Evolutionary conservation across 1,140 invertebrate species (phyloP).

Genomic region (Oncopodura yosiiana): DNA sequence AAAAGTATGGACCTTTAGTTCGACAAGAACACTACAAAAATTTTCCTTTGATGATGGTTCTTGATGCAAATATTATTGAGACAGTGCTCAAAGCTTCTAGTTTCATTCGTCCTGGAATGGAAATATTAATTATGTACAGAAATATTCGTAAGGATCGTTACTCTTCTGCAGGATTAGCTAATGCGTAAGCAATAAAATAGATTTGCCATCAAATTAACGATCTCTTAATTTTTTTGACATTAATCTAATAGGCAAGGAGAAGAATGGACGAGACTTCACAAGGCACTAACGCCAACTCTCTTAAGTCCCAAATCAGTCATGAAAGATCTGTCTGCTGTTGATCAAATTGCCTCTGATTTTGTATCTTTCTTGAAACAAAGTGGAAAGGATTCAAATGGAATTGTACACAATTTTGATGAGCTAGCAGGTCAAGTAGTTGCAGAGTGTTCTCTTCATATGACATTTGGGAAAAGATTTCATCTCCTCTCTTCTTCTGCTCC

Average conservation of each 20-base stretch:
- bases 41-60: conserved; percentile 61
- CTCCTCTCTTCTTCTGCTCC: too few relatives aligned
- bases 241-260: conserved; percentile 56
- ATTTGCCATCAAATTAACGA: neutral
- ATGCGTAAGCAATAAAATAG: conserved; percentile 54
- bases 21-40: conserved; percentile 66
- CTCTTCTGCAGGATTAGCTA: conserved; percentile 64
- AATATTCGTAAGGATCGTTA: conserved; percentile 63
- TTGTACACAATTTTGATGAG: conserved; percentile 55
- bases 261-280: conserved; percentile 39
- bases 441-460: conserved; percentile 44
- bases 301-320: conserved; percentile 65
- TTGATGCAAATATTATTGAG: conserved; percentile 61
- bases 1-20: conserved; percentile 60
- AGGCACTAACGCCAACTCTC: conserved; percentile 57
- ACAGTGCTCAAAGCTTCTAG: conserved; percentile 57
- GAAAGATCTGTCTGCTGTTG: conserved; percentile 63
- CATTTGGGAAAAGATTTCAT: conserved; percentile 62
- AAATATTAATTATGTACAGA: conserved; percentile 67
- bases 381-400: conserved; percentile 43
- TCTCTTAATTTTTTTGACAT: neutral
- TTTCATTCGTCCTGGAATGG: conserved; percentile 71
- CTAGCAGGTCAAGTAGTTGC: conserved; percentile 64
- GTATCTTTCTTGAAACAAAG: conserved; percentile 55
- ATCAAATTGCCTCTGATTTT: conserved; percentile 68